Base-by-base conservation (phyloP, 2,113 vertebrate species). In the Rhegmatorhina hoffmannsi region DNA sequence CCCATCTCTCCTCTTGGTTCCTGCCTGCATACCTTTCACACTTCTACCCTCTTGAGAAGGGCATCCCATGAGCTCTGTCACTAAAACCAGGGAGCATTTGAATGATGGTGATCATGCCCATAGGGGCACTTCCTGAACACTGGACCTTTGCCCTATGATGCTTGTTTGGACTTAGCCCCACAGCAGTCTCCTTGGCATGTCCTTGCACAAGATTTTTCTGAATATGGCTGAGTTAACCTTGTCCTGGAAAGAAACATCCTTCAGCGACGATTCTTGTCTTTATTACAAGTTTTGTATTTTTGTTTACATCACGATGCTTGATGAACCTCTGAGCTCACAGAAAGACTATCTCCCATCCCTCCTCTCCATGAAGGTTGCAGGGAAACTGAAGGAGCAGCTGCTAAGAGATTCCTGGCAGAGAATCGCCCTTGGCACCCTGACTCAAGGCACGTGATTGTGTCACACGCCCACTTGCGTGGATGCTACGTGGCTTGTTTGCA, bases 401-500 rank as follows among this genome's bases (percentile, higher is more conserved):
- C 89, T 74, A 53, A 62, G 50, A 43, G 55, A 77, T 66, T 95
- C 31, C 69, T 95, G 89, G 87, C 87, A 77, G n/a, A 84, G 49
- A n/a, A 72, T 31, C 63, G 59, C 63, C 60, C 33, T 91, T 92
- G 74, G 87, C 81, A 86, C 64, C 73, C 59, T 85, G 83, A 95
- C 87, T 90, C 36, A 82, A 72, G 46, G 62, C 91, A 92, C 23
- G 1, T 50, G 72, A 81, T 86, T 63, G 58, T 81, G 80, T 46
- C 43, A 83, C 67, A 76, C 75, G 47, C 36, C 19, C 76, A 69
- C 40, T 89, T 80, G 47, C 0, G 0, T 80, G 56, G 58, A 62
- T 78, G 68, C 44, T 84, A 64, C 6, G 7, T 74, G 79, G 38
- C 38, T 87, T 83, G 95, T 96, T 97, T 88, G 69, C 60, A 94